A percentile compares a stretch with the other conserved stretches of the same genome.
These are phyloP conservation scores for Eupithecia inturbata DNA, from an alignment of 2,888 invertebrate species.

Conservation along the genomic window DNA sequence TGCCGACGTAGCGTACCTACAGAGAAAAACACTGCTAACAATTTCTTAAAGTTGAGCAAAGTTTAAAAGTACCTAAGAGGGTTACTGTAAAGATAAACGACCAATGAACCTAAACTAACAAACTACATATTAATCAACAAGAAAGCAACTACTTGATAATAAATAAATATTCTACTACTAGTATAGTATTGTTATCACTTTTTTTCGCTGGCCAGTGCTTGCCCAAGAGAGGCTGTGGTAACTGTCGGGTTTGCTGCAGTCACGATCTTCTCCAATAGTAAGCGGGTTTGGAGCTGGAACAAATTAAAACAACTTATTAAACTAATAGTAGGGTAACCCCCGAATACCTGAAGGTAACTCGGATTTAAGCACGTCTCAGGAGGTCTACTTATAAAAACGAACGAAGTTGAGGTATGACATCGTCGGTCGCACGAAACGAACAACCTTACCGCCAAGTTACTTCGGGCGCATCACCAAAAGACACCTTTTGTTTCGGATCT, in stretches of 20 bases:
- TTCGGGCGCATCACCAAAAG: too few species aligned
- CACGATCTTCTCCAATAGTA: conserved; percentile 75
- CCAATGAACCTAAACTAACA: neutral
- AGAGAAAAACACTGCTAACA: neutral
- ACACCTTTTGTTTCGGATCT: too few species aligned
- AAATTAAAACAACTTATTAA: conserved; percentile 13
- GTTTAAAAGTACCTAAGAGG: neutral
- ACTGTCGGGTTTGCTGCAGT: conserved; percentile 69
- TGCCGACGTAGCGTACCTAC: neutral
- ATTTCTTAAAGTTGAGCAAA: neutral
- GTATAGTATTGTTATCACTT: conserved; percentile 59
- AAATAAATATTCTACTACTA: neutral
- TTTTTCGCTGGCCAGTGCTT: conserved; percentile 72
- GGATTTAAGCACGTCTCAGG: too few species aligned
- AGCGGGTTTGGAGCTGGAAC: conserved; percentile 67
- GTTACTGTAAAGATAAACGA: neutral
- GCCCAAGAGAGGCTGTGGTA: conserved; percentile 76
- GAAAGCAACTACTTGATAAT: neutral
- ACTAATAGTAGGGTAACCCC: too few species aligned
- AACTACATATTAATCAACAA: neutral
- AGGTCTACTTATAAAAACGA: too few species aligned
- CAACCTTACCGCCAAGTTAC: too few species aligned
- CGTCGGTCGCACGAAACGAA: too few species aligned
- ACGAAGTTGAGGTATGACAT: too few species aligned
- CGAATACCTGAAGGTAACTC: too few species aligned